Evolutionary conservation across 2,797 vertebrate species (phyloP).

Genomic region (Tympanoctomys barrerae): DNA sequence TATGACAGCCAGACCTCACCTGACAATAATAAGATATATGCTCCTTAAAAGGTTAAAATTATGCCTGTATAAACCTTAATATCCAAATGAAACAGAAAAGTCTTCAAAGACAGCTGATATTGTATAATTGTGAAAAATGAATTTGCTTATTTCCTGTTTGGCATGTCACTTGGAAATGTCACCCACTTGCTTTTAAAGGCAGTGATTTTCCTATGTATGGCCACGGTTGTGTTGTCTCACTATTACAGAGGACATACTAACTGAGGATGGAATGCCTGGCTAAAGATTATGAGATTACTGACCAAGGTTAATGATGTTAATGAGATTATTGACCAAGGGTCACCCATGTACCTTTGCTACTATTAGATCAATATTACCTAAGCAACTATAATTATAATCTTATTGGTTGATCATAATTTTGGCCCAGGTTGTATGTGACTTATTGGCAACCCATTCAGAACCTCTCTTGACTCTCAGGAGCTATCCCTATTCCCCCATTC

Average conservation of each 20-base stretch:
- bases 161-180: background rate
- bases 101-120: background rate
- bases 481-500: background rate
- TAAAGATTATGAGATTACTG: background rate
- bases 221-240: background rate
- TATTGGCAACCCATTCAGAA: background rate
- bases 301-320: background rate
- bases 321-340: background rate
- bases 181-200: background rate
- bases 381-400: background rate
- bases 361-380: background rate
- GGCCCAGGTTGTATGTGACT: background rate
- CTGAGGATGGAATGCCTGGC: background rate
- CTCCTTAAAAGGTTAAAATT: constrained; percentile 26
- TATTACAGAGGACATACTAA: background rate
- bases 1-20: background rate
- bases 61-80: background rate
- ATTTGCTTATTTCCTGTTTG: background rate
- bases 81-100: constrained; percentile 21
- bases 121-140: background rate
- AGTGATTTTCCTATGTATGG: background rate
- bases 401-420: background rate
- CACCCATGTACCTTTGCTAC: background rate
- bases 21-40: background rate
- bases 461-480: background rate